Evolutionary conservation across 1,140 invertebrate species (phyloP), one percentile per base, ranked within the genome.

Genomic region (Drosophila nebulosa): DNA sequence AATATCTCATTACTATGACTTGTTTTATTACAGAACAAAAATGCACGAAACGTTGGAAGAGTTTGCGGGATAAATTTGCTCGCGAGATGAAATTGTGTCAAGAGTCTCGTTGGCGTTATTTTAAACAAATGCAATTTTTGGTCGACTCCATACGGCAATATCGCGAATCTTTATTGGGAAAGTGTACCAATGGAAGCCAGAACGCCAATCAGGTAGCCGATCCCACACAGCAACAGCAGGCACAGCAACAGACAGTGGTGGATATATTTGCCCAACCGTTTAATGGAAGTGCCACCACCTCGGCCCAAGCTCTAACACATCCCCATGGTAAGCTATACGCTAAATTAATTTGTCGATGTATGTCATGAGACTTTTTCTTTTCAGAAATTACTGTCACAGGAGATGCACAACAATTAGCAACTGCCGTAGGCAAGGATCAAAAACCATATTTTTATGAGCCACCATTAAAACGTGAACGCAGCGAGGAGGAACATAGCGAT

Each of bases 31-130:
- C 26, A 90, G 89, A 90, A 77, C 89, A 90, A 90, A 90, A 90
- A 81, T 90, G 89, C 68, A 90, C 89, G 60, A 90, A 90, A 56
- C 89, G 89, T 4, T 90, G 89, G 89, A 90, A 90, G 58, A 90
- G 89, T 59, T 58, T 90, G 57, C 89, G 89, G 10, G 89, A 90
- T 50, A 90, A 90, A 70, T 90, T 90, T 62, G 89, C 89, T 7
- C 81, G 89, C 18, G 89, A 90, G 67, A 90, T 90, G 89, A 90
- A 90, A 69, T 52, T 90, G 39, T 89, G 85, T 56, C 85, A 89
- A 61, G 89, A 90, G 74, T 90, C 89, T 35, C 89, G 89, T 58
- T 90, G 89, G 89, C 89, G 89, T 42, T 90, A 90, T 60, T 90
- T 90, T 36, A 90, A 90, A 59, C 89, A 90, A 67, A 90, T 90